Percentiles rank a stretch among this genome's conserved stretches.
Evolutionary conservation across 2,797 vertebrate species (phyloP).

Genomic region (Centropyge bicolor): DNA sequence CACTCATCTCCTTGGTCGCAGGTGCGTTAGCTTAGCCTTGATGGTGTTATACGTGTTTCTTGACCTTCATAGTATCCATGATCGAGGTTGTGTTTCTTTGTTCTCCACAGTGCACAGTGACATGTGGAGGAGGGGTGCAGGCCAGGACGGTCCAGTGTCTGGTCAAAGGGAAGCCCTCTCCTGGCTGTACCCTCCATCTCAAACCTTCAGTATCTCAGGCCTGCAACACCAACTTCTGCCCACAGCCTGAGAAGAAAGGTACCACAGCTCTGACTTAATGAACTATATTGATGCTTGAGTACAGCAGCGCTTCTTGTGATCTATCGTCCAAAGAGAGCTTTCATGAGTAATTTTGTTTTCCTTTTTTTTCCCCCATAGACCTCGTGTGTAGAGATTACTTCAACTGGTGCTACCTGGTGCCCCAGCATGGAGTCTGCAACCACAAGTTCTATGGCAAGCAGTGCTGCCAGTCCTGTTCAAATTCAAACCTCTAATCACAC

Average conservation of each 20-base stretch:
- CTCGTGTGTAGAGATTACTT: slow-evolving; percentile 87
- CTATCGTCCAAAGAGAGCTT: not conserved
- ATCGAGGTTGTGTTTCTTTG: slow-evolving; percentile 28
- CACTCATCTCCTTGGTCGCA: slow-evolving; percentile 90
- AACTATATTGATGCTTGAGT: not conserved
- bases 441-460: slow-evolving; percentile 91
- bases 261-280: not conserved
- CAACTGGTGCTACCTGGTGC: slow-evolving; percentile 91
- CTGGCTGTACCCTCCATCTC: slow-evolving; percentile 81
- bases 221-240: slow-evolving; percentile 92
- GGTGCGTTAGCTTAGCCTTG: slow-evolving; percentile 69
- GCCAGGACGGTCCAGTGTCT: slow-evolving; percentile 88
- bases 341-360: not conserved
- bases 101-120: slow-evolving; percentile 89
- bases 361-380: slow-evolving; percentile 73
- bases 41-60: not conserved
- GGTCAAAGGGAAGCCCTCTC: slow-evolving; percentile 77
- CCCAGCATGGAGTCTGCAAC: slow-evolving; percentile 89
- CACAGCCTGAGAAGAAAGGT: slow-evolving; percentile 84
- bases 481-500: slow-evolving; percentile 86
- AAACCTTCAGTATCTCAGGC: slow-evolving; percentile 87
- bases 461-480: slow-evolving; percentile 90
- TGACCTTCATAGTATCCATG: not conserved
- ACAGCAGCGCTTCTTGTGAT: not conserved
- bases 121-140: slow-evolving; percentile 93